A percentile compares a stretch with the other conserved stretches of the same genome.
Conservation (phyloP, 2,888 invertebrate genomes). For the Meteorus colon region DNA sequence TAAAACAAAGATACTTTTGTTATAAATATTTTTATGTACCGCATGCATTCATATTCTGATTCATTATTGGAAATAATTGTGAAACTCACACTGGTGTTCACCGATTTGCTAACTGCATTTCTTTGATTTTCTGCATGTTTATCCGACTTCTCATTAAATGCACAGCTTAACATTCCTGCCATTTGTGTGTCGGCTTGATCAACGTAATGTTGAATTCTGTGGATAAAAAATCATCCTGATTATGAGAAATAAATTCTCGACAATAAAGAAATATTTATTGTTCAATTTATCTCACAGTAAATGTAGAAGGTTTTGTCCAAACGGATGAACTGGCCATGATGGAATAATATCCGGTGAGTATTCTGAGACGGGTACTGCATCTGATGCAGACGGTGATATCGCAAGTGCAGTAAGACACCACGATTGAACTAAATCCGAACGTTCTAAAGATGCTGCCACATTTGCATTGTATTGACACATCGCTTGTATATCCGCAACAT, state of each 20-base stretch:
- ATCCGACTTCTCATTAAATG: slow-evolving; percentile 83
- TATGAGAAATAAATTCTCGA: background rate
- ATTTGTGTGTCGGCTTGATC: slow-evolving; percentile 91
- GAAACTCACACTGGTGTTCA: slow-evolving; percentile 75
- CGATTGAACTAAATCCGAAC: slow-evolving; percentile 88
- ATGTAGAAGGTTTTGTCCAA: slow-evolving; percentile 88
- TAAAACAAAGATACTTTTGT: background rate
- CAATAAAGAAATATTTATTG: background rate
- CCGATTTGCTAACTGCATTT: slow-evolving; percentile 74
- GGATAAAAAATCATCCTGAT: slow-evolving; percentile 12
- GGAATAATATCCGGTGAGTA: slow-evolving; percentile 74
- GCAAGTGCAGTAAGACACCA: slow-evolving; percentile 90
- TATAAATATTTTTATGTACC: slow-evolving; percentile 36
- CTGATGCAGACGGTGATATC: slow-evolving; percentile 65
- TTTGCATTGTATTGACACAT: slow-evolving; percentile 89
- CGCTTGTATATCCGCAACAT: slow-evolving; percentile 71
- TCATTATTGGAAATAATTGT: slow-evolving; percentile 21
- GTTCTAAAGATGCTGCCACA: slow-evolving; percentile 82
- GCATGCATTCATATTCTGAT: slow-evolving; percentile 49
- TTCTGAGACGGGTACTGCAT: slow-evolving; percentile 59
- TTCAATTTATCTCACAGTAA: slow-evolving; percentile 80
- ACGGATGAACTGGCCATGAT: slow-evolving; percentile 89
- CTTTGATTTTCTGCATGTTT: slow-evolving; percentile 72
- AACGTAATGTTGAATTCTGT: slow-evolving; percentile 87
- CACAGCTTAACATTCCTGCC: slow-evolving; percentile 93